phyloP scores from a whole-genome alignment of 1,140 invertebrate genomes.

The Cyclina sinensis region DNA sequence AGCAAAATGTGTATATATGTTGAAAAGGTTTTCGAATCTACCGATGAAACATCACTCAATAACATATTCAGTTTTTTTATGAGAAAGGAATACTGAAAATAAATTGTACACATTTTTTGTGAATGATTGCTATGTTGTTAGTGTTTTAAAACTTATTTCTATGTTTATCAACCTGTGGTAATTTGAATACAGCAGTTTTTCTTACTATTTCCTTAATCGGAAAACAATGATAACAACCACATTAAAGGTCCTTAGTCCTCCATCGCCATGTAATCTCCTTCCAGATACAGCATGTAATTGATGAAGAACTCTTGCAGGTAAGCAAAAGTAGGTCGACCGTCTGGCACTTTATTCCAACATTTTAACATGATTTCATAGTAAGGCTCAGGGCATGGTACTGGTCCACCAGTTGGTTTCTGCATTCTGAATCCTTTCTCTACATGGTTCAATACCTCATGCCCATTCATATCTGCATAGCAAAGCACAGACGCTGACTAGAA shows the following conservation, averaged over 20 bases:
- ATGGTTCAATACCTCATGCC: slow-evolving; percentile 97
- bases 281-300: slow-evolving; percentile 97
- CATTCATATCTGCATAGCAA: slow-evolving; percentile 80
- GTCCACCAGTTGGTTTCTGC: slow-evolving; percentile 90
- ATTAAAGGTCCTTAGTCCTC: slow-evolving; percentile 40
- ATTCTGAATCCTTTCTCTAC: slow-evolving; percentile 98
- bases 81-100: no score
- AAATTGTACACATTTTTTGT: no score
- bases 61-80: no score
- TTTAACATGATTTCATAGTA: slow-evolving; percentile 90
- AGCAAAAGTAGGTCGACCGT: slow-evolving; percentile 99
- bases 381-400: slow-evolving; percentile 92
- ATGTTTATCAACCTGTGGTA: no score
- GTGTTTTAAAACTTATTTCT: no score
- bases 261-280: slow-evolving; percentile 92
- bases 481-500: no score
- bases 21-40: no score
- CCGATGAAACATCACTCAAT: no score
- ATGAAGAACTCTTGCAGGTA: slow-evolving; percentile 99
- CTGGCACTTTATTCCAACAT: slow-evolving; percentile 90
- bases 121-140: no score
- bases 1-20: no score
- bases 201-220: no score
- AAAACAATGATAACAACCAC: background rate
- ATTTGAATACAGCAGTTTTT: no score